These are phyloP conservation scores for Teleogryllus occipitalis DNA, from an alignment of 1,140 invertebrate species.

Conservation along the genomic window DNA sequence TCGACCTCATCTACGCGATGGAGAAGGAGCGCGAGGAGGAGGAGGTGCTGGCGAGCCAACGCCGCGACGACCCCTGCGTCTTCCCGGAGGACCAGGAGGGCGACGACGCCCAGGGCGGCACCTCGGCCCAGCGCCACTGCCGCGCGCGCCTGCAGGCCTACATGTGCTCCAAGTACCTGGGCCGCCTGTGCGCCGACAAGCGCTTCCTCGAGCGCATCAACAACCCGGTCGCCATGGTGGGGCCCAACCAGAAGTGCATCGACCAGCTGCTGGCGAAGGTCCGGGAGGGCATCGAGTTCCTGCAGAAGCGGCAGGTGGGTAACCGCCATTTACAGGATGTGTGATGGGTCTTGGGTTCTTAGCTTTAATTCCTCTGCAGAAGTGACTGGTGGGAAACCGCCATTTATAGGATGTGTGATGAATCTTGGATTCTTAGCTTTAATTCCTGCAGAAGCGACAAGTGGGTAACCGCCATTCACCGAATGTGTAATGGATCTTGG, in stretches of 20 bases:
- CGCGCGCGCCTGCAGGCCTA: neutral
- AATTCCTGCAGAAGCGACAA: no score
- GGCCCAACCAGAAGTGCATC: neutral
- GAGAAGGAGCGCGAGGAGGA: neutral
- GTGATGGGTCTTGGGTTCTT: no score
- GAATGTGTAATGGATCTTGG: no score
- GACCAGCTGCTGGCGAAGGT: neutral
- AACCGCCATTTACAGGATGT: no score
- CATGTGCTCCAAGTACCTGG: neutral
- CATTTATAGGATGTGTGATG: no score
- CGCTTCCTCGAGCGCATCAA: neutral
- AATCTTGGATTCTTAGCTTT: no score
- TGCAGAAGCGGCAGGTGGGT: neutral
- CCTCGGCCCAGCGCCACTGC: neutral
- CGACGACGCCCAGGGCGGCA: no score
- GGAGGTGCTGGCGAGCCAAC: neutral
- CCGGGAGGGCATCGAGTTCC: neutral
- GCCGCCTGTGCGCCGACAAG: neutral
- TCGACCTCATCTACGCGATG: constrained; percentile 7
- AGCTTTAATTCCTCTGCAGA: no score
- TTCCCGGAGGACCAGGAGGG: neutral
- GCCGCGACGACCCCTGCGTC: neutral
- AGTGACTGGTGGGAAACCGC: no score
- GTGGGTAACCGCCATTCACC: no score
- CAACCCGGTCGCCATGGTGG: neutral